Percentiles rank a stretch among this genome's conserved stretches.
Conservation (phyloP, 2,888 invertebrate genomes). For the Chydorus sphaericus region DNA sequence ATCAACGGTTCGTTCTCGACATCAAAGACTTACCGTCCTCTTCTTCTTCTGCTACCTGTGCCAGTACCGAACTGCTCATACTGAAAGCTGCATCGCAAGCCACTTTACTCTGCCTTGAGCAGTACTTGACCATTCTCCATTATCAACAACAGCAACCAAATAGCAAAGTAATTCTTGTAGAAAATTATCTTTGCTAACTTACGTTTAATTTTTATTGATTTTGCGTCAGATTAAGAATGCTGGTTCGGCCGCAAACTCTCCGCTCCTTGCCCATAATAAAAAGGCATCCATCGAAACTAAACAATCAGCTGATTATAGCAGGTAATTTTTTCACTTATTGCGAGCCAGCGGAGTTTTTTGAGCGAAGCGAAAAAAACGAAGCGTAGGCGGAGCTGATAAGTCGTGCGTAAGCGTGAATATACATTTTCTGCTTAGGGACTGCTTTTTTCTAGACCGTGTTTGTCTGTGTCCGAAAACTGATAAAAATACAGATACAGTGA, state of each 20-base stretch:
- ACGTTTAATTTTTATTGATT: background rate
- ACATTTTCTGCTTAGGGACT: no score
- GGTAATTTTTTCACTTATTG: background rate
- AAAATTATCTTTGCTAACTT: background rate
- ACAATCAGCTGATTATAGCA: background rate
- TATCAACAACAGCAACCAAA: slow-evolving; percentile 26
- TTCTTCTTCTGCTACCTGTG: slow-evolving; percentile 24
- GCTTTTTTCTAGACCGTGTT: no score
- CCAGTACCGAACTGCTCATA: slow-evolving; percentile 56
- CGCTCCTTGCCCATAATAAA: background rate
- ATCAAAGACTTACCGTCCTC: slow-evolving; percentile 54
- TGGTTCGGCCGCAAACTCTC: background rate
- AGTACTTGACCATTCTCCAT: slow-evolving; percentile 72
- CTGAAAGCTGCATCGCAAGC: slow-evolving; percentile 83
- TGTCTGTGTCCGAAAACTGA: no score
- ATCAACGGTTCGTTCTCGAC: slow-evolving; percentile 57
- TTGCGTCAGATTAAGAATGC: background rate
- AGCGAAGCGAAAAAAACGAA: no score
- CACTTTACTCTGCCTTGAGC: slow-evolving; percentile 70
- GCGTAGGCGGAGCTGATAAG: no score
- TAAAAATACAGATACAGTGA: no score
- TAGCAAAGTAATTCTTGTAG: background rate
- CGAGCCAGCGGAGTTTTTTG: no score
- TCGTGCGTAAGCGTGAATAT: no score
- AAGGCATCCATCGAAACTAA: background rate